These are phyloP conservation scores for Formicarius rufipectus DNA, from an alignment of 2,113 vertebrate genomes.

Conservation along the genomic window DNA sequence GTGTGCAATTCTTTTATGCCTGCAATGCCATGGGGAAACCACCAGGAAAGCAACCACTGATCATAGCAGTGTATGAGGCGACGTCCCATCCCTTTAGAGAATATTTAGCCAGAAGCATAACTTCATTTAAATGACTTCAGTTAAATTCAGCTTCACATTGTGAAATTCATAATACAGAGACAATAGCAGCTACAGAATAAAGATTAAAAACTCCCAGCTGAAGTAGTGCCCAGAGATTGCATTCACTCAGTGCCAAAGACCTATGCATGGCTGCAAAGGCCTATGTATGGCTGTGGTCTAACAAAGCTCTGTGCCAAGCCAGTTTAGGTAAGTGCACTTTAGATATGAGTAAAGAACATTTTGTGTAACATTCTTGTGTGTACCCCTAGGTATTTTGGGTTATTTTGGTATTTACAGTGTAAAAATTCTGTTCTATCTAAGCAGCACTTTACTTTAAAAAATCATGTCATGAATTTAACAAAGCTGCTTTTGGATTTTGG, in stretches of 20 bases:
- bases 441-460: not conserved
- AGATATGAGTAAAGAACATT: not conserved
- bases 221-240: not conserved
- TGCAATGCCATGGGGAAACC: not conserved
- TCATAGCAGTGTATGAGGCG: not conserved
- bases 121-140: not conserved
- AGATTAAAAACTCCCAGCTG: not conserved
- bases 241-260: not conserved
- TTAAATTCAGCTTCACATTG: not conserved
- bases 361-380: not conserved
- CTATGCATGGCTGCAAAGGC: not conserved
- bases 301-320: not conserved
- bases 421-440: not conserved
- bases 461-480: accelerated
- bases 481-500: not conserved
- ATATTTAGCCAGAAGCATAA: not conserved
- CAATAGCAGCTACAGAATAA: not conserved
- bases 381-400: not conserved
- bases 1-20: not conserved
- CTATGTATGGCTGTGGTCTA: not conserved
- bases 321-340: not conserved
- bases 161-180: not conserved
- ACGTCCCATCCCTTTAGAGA: not conserved
- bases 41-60: not conserved
- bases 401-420: too few relatives aligned